Evolutionary conservation across 2,797 vertebrate species (phyloP).

Genomic region (Microctenopoma stevenorrisi): DNA sequence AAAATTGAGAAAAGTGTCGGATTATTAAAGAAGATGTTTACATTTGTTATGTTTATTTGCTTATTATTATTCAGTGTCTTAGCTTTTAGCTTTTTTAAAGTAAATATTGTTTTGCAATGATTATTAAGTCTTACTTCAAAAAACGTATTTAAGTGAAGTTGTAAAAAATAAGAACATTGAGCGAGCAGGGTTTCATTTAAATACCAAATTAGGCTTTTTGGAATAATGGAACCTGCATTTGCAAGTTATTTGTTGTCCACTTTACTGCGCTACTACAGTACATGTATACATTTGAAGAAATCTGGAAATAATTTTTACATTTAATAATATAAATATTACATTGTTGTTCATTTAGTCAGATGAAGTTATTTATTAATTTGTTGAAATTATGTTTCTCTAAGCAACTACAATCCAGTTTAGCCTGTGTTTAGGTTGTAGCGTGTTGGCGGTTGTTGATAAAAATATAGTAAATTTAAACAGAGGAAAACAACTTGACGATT

Average conservation of each 20-base stretch:
- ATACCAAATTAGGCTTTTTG: slow-evolving; percentile 14
- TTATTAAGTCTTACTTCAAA: slow-evolving; percentile 17
- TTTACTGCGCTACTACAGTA: background rate
- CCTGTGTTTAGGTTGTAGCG: no score
- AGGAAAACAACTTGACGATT: background rate
- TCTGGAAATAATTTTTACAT: background rate
- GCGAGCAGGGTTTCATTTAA: slow-evolving; percentile 20
- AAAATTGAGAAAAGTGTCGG: background rate
- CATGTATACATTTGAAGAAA: background rate
- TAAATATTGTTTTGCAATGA: background rate
- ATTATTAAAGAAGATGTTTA: background rate
- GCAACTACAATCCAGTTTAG: no score
- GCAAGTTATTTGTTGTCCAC: background rate
- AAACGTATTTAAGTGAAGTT: slow-evolving; percentile 12
- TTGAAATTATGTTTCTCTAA: background rate
- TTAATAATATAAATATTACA: background rate
- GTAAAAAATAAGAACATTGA: slow-evolving; percentile 39
- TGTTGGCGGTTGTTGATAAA: background rate
- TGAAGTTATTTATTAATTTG: background rate
- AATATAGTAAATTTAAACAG: slow-evolving; percentile 3
- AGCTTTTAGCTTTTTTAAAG: background rate
- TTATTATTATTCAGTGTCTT: background rate
- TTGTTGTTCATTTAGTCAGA: no score
- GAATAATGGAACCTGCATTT: background rate
- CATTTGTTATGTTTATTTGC: slow-evolving; percentile 15